These are phyloP conservation scores for Caenorhabditis sp. DNA, from an alignment of 2,888 invertebrate species.

Conservation along the genomic window DNA sequence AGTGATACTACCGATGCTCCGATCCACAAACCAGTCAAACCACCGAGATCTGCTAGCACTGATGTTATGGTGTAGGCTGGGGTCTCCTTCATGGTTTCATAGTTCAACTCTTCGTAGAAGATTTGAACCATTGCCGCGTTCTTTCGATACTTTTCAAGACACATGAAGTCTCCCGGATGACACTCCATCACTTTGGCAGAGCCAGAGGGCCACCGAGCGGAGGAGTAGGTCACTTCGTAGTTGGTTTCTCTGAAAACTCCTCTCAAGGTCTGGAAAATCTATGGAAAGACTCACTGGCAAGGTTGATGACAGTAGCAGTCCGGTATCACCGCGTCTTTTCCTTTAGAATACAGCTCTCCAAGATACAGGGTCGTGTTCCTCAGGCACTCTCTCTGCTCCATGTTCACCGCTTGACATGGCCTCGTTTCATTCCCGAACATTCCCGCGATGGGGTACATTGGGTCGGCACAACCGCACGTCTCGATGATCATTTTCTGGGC, in stretches of 20 bases:
- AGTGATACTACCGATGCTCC: slow-evolving; percentile 82
- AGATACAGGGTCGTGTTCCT: slow-evolving; percentile 78
- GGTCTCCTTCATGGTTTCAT: slow-evolving; percentile 82
- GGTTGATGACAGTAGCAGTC: slow-evolving; percentile 82
- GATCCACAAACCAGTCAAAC: slow-evolving; percentile 82
- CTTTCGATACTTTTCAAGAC: slow-evolving; percentile 82
- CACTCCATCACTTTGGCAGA: slow-evolving; percentile 83
- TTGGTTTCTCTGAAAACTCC: slow-evolving; percentile 78
- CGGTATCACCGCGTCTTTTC: slow-evolving; percentile 69
- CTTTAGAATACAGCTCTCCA: slow-evolving; percentile 74
- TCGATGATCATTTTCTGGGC: slow-evolving; percentile 80
- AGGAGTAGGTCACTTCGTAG: slow-evolving; percentile 83
- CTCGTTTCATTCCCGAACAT: slow-evolving; percentile 56
- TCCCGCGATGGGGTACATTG: slow-evolving; percentile 80
- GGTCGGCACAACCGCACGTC: slow-evolving; percentile 81
- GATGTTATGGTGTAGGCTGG: slow-evolving; percentile 80
- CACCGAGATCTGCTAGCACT: slow-evolving; percentile 82
- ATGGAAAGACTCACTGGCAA: slow-evolving; percentile 75
- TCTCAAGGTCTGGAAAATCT: neutral
- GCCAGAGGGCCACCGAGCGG: slow-evolving; percentile 83
- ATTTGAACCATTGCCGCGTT: slow-evolving; percentile 83
- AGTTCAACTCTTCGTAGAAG: slow-evolving; percentile 83
- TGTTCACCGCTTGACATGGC: slow-evolving; percentile 78
- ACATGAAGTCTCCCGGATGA: slow-evolving; percentile 79
- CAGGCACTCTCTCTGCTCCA: slow-evolving; percentile 80